phyloP scores from a whole-genome alignment of 2,797 vertebrate genomes.

The Chaetophractus vellerosus region DNA sequence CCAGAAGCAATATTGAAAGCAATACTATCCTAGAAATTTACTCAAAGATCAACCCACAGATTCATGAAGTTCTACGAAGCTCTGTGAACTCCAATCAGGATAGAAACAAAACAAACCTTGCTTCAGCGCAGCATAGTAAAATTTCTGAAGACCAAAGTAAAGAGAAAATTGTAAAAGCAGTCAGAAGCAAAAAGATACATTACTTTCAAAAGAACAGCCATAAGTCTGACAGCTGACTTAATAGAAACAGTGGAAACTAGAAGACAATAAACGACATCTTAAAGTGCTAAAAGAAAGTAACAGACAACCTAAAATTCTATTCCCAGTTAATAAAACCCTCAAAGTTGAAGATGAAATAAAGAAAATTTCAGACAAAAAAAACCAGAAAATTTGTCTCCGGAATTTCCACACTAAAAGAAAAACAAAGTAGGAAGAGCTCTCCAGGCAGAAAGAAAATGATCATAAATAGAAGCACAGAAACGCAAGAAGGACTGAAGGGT shows the following conservation, averaged over 20 bases:
- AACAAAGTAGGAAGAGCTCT: background rate
- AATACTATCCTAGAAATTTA: conserved; percentile 7
- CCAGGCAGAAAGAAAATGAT: background rate
- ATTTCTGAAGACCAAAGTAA: background rate
- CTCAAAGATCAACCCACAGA: background rate
- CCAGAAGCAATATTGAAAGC: conserved; percentile 20
- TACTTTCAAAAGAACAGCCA: conserved; percentile 14
- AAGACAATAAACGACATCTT: background rate
- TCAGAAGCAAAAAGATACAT: background rate
- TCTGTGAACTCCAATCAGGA: conserved; percentile 44
- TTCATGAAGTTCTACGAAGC: background rate
- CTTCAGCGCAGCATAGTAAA: conserved; percentile 22
- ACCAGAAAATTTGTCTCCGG: background rate
- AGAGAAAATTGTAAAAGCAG: conserved; percentile 37
- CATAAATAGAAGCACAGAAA: background rate
- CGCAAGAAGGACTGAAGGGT: background rate
- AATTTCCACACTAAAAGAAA: background rate
- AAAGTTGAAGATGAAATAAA: background rate
- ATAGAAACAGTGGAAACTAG: background rate
- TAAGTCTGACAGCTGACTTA: background rate
- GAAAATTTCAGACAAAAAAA: conserved; percentile 30
- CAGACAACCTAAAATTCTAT: background rate
- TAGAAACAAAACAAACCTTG: background rate
- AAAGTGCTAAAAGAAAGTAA: background rate
- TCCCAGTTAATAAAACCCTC: background rate